Evolutionary conservation across 2,113 vertebrate genomes (phyloP).

Genomic region (Psophia crepitans): DNA sequence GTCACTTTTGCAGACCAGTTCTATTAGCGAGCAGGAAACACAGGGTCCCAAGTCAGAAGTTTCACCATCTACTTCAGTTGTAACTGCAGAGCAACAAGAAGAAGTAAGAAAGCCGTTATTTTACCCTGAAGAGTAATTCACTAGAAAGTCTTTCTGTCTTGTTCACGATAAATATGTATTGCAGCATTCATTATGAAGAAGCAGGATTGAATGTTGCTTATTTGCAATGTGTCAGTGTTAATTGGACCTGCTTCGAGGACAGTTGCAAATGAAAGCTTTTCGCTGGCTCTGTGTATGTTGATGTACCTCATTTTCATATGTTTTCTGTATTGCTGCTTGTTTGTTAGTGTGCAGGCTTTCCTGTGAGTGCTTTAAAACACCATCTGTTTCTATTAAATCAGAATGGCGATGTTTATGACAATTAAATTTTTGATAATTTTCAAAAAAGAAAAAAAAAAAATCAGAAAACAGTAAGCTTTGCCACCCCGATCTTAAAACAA

Average conservation of each 20-base stretch:
- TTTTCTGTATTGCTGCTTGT: conserved; percentile 24
- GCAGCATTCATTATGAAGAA: background rate
- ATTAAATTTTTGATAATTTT: background rate
- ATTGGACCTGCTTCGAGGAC: background rate
- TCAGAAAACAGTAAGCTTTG: background rate
- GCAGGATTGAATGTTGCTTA: background rate
- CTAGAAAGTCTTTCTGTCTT: background rate
- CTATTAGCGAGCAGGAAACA: conserved; percentile 82
- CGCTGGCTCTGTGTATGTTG: background rate
- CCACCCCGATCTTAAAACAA: conserved; percentile 13
- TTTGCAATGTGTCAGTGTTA: conserved; percentile 14
- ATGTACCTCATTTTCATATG: conserved; percentile 8
- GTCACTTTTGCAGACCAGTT: conserved; percentile 77
- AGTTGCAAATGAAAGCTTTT: background rate
- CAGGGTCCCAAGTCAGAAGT: conserved; percentile 76
- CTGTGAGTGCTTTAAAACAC: conserved; percentile 34
- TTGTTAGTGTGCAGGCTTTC: conserved; percentile 67
- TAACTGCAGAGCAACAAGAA: conserved; percentile 74
- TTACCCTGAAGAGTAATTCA: background rate
- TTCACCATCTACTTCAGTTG: conserved; percentile 69
- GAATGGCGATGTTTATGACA: background rate
- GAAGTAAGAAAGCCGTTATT: conserved; percentile 73
- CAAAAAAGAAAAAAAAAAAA: background rate
- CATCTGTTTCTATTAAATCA: background rate
- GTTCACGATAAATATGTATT: background rate